Base-by-base conservation (phyloP, 2,888 invertebrate species). In the Pandemis corylana region DNA sequence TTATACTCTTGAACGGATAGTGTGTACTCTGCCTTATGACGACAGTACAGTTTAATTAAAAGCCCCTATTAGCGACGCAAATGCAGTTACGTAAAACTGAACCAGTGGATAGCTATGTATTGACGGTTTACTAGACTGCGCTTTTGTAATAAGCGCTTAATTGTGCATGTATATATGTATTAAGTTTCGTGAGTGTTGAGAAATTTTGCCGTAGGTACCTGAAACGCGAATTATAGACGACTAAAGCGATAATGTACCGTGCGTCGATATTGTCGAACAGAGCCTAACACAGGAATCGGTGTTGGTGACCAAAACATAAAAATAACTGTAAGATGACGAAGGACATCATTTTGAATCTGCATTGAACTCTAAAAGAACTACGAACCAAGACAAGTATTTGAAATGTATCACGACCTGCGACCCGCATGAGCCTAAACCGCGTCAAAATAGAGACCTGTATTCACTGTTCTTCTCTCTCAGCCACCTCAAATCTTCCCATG, bases 61-160 rank as follows among this genome's bases (percentile, higher is more conserved):
- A 74, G 59, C 65, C 7, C 46, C 64, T 15, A 73, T 69, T 73
- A 73, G 59, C 46, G 51, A 70, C 65, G 69, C 65, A 70, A 74
- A 74, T 73, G 51, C 46, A 62, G 65, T 70, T 74, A 36, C 69
- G 65, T 61, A 74, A 74, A 74, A 70, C 74, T 65, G 74, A 51
- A 74, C 65, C 61, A 51, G 28, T 28, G 28, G 12, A 49, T 12
- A 12, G n/a, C 1, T 56, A 59, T 20, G 7, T 28, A 28, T 63
- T n/a, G 56, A 49, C 62, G 15, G 46, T 41, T 56, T 42, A 46
- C n/a, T 28, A 64, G 59, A 44, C 51, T 62, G 67, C 61, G 61
- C 61, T 69, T 66, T 69, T 74, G 69, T 72, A 72, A 68, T 41
- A 41, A 12, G 7, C 64, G 7, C 20, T 46, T 20, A 56, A 56